Conservation (phyloP, 2,797 vertebrate genomes). For the Propithecus perrieri region DNA sequence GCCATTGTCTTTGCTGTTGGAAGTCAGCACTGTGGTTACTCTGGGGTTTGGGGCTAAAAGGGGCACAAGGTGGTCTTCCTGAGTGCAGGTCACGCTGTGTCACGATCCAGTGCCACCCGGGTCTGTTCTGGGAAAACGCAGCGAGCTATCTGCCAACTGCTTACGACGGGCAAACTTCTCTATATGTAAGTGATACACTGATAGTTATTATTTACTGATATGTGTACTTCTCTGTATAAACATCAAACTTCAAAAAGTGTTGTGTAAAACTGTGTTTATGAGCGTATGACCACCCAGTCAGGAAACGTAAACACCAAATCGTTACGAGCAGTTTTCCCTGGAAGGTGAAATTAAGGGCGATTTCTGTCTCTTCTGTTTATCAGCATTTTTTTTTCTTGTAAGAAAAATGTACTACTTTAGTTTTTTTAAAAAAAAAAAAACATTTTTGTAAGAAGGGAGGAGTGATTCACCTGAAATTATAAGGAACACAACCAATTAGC, state of each 20-base stretch:
- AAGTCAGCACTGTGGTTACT: not conserved
- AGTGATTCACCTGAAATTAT: not conserved
- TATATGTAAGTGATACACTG: not conserved
- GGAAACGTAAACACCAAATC: not conserved
- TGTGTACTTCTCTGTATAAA: not conserved
- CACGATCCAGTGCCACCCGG: rapidly evolving
- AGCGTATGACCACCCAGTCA: not conserved
- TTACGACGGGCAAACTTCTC: rapidly evolving
- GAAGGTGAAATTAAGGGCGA: not conserved
- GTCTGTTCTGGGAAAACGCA: not conserved
- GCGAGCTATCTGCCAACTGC: rapidly evolving
- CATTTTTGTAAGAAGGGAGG: not conserved
- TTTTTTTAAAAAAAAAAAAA: not conserved
- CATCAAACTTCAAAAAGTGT: not conserved
- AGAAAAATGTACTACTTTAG: not conserved
- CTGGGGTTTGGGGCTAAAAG: not conserved
- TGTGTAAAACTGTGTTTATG: not conserved
- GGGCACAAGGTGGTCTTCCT: not conserved
- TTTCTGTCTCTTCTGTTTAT: not conserved
- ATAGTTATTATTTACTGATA: not conserved
- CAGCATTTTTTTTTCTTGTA: not conserved
- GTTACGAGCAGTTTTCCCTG: not conserved
- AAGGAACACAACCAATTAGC: not conserved
- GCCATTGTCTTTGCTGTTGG: not conserved
- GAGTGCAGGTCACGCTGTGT: rapidly evolving